A percentile compares a stretch with the other conserved stretches of the same genome.
Evolutionary conservation across 2,797 vertebrate genomes (phyloP).

Genomic region (Lepilemur septentrionalis): DNA sequence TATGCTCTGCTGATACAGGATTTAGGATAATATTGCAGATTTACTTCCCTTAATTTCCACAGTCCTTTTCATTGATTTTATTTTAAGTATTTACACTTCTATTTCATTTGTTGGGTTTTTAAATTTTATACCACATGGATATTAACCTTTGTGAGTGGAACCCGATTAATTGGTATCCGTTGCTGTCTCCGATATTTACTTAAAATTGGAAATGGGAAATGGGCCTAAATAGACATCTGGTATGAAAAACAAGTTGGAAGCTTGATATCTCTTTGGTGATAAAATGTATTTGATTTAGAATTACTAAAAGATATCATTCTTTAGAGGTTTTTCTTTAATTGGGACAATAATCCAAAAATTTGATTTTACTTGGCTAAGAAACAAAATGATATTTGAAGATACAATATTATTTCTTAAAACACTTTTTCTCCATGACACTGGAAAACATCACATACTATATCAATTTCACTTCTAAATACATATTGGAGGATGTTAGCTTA

Average conservation of each 20-base stretch:
- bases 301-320: not conserved
- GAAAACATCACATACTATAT: not conserved
- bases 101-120: not conserved
- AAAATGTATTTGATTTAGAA: slow-evolving; percentile 49
- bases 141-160: not conserved
- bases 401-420: not conserved
- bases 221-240: slow-evolving; percentile 33
- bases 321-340: slow-evolving; percentile 20
- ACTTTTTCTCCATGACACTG: not conserved
- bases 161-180: slow-evolving; percentile 26
- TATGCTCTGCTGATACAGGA: not conserved
- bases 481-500: not conserved
- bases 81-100: slow-evolving; percentile 12
- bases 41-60: not conserved
- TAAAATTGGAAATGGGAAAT: slow-evolving; percentile 51
- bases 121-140: not conserved
- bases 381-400: not conserved
- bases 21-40: slow-evolving; percentile 13
- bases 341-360: not conserved
- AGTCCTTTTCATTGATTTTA: not conserved
- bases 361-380: slow-evolving; percentile 32
- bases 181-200: slow-evolving; percentile 38
- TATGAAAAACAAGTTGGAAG: slow-evolving; percentile 20
- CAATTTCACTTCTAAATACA: not conserved
- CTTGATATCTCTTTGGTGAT: slow-evolving; percentile 22